Percentiles rank a stretch among this genome's conserved stretches.
These are phyloP conservation scores for Siniperca scherzeri DNA, from an alignment of 2,797 vertebrate genomes.

Conservation along the genomic window DNA sequence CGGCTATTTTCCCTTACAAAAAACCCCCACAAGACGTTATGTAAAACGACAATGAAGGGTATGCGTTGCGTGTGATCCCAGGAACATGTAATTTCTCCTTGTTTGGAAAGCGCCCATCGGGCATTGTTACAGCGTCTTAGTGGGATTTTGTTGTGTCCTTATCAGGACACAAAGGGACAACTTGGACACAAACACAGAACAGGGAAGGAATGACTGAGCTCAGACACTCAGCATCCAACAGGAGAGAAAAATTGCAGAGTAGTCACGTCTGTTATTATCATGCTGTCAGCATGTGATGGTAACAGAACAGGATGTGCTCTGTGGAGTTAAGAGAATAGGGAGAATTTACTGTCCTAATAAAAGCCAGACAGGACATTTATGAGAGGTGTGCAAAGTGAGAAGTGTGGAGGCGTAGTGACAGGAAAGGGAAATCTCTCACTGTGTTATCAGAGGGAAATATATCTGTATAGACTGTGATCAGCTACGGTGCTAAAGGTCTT, in stretches of 20 bases:
- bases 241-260: conserved; percentile 7
- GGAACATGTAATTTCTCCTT: conserved; percentile 55
- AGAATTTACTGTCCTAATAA: conserved; percentile 57
- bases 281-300: conserved; percentile 32
- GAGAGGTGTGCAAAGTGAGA: conserved; percentile 21
- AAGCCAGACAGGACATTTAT: conserved; percentile 28
- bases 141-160: conserved; percentile 46
- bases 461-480: neutral
- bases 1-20: conserved; percentile 46
- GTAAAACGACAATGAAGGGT: conserved; percentile 59
- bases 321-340: neutral
- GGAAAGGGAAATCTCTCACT: neutral
- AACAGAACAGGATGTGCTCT: conserved; percentile 64
- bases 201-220: conserved; percentile 54
- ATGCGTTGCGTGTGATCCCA: conserved; percentile 9
- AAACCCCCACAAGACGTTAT: conserved; percentile 51
- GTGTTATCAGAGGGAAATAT: conserved; percentile 17
- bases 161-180: conserved; percentile 59
- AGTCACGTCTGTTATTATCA: conserved; percentile 49
- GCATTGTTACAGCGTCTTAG: conserved; percentile 15
- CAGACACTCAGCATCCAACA: conserved; percentile 2
- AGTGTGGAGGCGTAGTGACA: neutral
- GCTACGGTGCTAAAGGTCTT: neutral
- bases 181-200: conserved; percentile 27
- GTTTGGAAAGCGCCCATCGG: conserved; percentile 39